Conservation (phyloP, 1,140 invertebrate species). For the Drosophila asahinai region DNA sequence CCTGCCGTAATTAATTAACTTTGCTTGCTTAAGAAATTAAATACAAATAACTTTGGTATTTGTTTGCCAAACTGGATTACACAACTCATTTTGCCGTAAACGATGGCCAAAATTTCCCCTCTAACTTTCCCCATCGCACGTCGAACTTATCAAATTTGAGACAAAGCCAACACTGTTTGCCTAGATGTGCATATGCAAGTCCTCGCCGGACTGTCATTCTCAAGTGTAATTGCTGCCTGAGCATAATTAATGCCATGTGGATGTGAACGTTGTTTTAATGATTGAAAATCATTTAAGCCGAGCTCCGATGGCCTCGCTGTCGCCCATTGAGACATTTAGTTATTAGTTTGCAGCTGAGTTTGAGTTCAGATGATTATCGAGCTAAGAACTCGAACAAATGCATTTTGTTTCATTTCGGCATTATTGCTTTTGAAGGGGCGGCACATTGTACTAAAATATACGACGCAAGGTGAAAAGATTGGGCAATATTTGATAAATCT, state of each 20-base stretch:
- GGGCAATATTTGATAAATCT: constrained; percentile 57
- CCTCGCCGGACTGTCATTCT: constrained; percentile 10
- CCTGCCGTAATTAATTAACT: constrained; percentile 76
- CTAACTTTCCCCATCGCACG: constrained; percentile 17
- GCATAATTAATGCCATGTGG: constrained; percentile 28
- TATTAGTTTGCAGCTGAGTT: constrained; percentile 8
- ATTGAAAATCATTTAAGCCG: constrained; percentile 30
- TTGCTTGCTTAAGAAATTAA: constrained; percentile 77
- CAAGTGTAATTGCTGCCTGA: constrained; percentile 36
- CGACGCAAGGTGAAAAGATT: constrained; percentile 16
- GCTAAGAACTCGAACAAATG: constrained; percentile 5
- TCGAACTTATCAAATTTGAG: constrained; percentile 9
- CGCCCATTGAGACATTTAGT: constrained; percentile 1
- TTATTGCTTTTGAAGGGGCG: constrained; percentile 36
- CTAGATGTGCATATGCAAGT: constrained; percentile 13
- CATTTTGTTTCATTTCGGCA: constrained; percentile 11
- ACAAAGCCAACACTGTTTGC: constrained; percentile 19
- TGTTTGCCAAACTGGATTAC: constrained; percentile 75
- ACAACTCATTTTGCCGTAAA: constrained; percentile 63
- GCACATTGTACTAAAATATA: constrained; percentile 20
- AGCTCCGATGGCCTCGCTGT: constrained; percentile 1
- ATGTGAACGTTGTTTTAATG: constrained; percentile 32
- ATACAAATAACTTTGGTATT: constrained; percentile 80
- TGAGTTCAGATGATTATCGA: constrained; percentile 15
- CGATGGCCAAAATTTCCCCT: constrained; percentile 40